phyloP scores from a whole-genome alignment of 2,797 vertebrate species.

The Lacerta bilineata region DNA sequence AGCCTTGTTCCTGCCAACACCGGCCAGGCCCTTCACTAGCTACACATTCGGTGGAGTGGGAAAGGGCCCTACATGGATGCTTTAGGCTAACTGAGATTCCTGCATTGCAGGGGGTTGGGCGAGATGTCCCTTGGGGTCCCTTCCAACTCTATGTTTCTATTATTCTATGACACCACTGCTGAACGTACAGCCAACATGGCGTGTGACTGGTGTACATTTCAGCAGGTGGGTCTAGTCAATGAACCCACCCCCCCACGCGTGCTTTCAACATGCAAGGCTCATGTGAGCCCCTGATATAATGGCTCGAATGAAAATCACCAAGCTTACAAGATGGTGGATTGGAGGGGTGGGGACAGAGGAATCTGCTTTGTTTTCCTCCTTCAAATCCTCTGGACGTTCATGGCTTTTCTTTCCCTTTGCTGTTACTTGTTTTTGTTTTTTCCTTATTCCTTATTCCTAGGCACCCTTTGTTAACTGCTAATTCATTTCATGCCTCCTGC shows the following conservation, averaged over 20 bases:
- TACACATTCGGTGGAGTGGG: no score
- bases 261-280: neutral
- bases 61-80: no score
- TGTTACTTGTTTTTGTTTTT: neutral
- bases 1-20: no score
- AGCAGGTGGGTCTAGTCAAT: neutral
- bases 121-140: no score
- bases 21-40: no score
- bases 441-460: neutral
- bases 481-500: conserved; percentile 15
- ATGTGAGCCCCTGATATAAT: neutral
- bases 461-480: neutral
- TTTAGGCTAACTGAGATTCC: no score
- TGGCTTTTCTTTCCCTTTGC: neutral
- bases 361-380: neutral
- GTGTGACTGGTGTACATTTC: neutral
- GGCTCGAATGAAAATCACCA: neutral
- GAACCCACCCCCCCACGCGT: neutral
- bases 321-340: neutral
- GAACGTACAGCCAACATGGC: neutral
- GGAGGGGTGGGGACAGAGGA: neutral
- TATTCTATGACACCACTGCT: neutral
- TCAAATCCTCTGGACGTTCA: neutral
- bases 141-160: no score
- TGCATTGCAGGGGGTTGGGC: no score